These are phyloP conservation scores for Apteryx mantelli DNA, from an alignment of 2,113 vertebrate genomes.

Conservation along the genomic window DNA sequence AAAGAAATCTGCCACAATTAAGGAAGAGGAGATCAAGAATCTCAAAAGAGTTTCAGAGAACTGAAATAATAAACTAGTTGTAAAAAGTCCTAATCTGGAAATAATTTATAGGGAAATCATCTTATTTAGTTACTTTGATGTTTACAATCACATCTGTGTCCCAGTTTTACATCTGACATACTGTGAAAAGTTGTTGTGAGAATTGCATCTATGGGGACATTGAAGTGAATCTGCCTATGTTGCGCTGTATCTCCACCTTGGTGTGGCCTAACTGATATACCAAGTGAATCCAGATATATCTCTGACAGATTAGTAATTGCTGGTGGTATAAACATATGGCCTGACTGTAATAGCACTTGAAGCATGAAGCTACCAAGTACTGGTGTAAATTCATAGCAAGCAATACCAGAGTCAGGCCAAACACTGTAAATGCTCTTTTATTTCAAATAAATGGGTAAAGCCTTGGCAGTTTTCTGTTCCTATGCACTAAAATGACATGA, in stretches of 20 bases:
- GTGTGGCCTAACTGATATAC: neutral
- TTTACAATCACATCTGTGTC: neutral
- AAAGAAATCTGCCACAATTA: neutral
- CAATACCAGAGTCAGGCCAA: neutral
- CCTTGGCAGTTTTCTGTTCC: neutral
- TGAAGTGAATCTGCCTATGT: neutral
- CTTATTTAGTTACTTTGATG: neutral
- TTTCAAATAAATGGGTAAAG: neutral
- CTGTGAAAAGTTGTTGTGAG: neutral
- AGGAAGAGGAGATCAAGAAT: neutral
- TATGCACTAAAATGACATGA: neutral
- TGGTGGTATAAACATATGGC: neutral
- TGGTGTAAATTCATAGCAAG: neutral
- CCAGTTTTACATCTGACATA: neutral
- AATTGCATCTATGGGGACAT: rapidly evolving
- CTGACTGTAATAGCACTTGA: neutral
- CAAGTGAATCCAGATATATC: neutral
- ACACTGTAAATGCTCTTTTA: neutral
- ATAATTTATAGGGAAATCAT: neutral
- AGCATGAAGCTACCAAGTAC: neutral
- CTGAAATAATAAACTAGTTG: neutral
- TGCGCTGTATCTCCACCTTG: neutral
- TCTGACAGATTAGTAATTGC: neutral
- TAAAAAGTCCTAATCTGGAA: neutral
- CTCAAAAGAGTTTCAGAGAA: neutral